phyloP scores from a whole-genome alignment of 2,797 vertebrate genomes.

The Clamator glandarius region DNA sequence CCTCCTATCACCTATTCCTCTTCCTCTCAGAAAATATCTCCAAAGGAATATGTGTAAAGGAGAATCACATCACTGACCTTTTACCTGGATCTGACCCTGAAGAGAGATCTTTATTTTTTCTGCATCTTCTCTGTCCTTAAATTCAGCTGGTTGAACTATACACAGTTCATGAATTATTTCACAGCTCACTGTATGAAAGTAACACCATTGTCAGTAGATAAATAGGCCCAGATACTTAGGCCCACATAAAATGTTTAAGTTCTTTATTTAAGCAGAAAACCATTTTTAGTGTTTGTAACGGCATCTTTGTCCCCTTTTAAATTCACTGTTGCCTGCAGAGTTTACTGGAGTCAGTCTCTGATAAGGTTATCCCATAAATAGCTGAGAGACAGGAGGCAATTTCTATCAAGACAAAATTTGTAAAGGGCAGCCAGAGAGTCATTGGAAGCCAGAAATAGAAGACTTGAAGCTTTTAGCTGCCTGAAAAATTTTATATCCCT shows the following conservation, averaged over 20 bases:
- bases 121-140: neutral
- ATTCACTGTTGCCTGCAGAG: neutral
- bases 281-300: slow-evolving; percentile 11
- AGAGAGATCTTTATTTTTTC: neutral
- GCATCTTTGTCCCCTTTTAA: neutral
- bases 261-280: slow-evolving; percentile 30
- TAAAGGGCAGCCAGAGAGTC: neutral
- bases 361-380: slow-evolving; percentile 2
- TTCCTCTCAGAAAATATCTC: neutral
- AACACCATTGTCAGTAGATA: neutral
- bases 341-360: neutral
- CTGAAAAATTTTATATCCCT: neutral
- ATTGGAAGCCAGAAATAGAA: neutral
- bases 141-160: neutral
- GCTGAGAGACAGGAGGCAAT: neutral
- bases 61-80: neutral
- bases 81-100: neutral
- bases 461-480: neutral
- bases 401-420: slow-evolving; percentile 15
- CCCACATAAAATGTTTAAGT: neutral
- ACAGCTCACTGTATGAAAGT: neutral
- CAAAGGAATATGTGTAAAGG: neutral
- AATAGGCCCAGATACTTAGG: neutral
- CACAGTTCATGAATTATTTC: neutral
- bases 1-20: neutral